Evolutionary conservation across 2,888 invertebrate genomes (phyloP), one percentile per base, ranked within the genome.

Genomic region (Falcaria lacertinaria): DNA sequence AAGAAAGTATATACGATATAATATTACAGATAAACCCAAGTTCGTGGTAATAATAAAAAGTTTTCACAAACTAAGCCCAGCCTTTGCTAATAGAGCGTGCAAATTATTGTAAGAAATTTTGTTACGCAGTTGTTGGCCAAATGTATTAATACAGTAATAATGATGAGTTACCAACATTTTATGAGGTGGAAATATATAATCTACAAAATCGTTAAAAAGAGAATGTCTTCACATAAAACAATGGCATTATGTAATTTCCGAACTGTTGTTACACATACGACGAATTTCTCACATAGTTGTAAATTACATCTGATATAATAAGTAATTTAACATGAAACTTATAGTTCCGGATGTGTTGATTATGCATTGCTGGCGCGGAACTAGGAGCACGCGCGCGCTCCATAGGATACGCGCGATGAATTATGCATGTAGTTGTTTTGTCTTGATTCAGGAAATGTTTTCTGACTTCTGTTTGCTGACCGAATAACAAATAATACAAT

Each of bases 361-460:
- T 36, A 36, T 36, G 14, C 36, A 36, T 19, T 22, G 36, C 36
- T 22, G 14, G 14, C 36, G 8, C 11, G 28, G 28, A 11, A 28
- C 11, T 11, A 11, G n/a, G 13, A 13, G 36, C 17, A 13, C 19
- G 36, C 37, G 22, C 37, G 25, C 22, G 37, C 22, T 15, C 13
- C 8, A 3, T 5, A 25, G 22, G 37, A 37, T 11, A 37, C 37
- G 22, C 7, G 22, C 17, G 37, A 14, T 22, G 28, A 34, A 34
- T 40, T 41, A 34, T 34, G 15, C 15, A 34, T 16, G 7, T 34
- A 34, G 38, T 15, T 22, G 28, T 34, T 33, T 43, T 22, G 32
- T 19, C 15, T 28, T n/a, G 25, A 39, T 33, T 33, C 7, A 32
- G 34, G 28, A 45, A 34, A 15, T 35, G 42, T 14, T 37, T 22